phyloP scores from a whole-genome alignment of 2,888 invertebrate genomes.

The Acleris holmiana region DNA sequence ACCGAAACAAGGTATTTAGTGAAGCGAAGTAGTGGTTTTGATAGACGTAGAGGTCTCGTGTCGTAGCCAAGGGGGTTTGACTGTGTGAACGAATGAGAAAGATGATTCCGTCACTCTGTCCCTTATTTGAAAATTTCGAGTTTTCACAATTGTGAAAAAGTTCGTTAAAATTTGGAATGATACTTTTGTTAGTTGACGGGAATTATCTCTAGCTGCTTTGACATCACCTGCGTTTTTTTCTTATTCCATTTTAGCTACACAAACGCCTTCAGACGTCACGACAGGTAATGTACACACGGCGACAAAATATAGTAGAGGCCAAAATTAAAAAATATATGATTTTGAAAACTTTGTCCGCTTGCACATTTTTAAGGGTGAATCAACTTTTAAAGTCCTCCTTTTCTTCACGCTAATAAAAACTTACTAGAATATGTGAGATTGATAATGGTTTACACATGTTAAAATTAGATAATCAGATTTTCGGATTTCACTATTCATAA shows the following conservation, averaged over 20 bases:
- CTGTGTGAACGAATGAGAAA: constrained; percentile 65
- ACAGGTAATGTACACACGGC: constrained; percentile 44
- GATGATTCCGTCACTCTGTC: constrained; percentile 59
- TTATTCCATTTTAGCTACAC: constrained; percentile 54
- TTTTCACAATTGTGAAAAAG: too few species aligned
- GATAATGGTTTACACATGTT: too few species aligned
- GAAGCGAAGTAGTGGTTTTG: constrained; percentile 69
- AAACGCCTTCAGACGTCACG: constrained; percentile 54
- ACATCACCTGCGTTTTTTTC: constrained; percentile 51
- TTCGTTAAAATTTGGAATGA: background rate
- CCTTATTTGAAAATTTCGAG: too few species aligned
- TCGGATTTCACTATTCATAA: too few species aligned
- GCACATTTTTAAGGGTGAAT: too few species aligned
- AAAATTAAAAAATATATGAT: too few species aligned
- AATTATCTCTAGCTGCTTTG: constrained; percentile 61
- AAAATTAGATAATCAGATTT: too few species aligned
- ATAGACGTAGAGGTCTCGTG: constrained; percentile 79
- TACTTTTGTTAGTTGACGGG: constrained; percentile 45
- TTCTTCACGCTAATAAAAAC: too few species aligned
- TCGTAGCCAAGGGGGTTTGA: constrained; percentile 84
- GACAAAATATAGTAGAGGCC: too few species aligned
- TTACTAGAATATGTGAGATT: too few species aligned
- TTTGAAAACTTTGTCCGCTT: too few species aligned
- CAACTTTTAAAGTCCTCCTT: too few species aligned
- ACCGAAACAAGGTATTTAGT: constrained; percentile 80